Evolutionary conservation across 1,140 invertebrate genomes (phyloP).

Genomic region (Microvelia longipes): DNA sequence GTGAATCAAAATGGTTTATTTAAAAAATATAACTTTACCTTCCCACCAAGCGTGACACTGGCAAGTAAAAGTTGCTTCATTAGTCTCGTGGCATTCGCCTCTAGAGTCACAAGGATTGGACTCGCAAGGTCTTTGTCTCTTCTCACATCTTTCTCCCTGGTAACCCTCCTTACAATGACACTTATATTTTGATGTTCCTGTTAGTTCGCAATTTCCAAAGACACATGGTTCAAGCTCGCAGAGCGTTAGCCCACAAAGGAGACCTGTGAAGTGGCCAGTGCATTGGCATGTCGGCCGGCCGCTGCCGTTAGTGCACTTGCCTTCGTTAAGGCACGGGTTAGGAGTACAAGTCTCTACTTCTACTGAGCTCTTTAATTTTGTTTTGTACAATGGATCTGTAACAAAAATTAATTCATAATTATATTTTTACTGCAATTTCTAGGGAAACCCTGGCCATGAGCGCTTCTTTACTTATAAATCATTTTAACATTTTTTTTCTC

Average conservation of each 20-base stretch:
- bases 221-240: conserved; percentile 55
- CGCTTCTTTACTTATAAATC: too few relatives aligned
- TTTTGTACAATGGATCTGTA: conserved; percentile 41
- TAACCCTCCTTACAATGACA: conserved; percentile 48
- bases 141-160: conserved; percentile 44
- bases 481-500: too few relatives aligned
- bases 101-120: conserved; percentile 50
- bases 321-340: conserved; percentile 49
- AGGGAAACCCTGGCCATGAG: too few relatives aligned
- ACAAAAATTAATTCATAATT: conserved; percentile 15
- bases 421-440: too few relatives aligned
- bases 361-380: conserved; percentile 37
- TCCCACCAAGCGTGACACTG: conserved; percentile 56
- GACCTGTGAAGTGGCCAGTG: conserved; percentile 36
- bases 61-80: conserved; percentile 45
- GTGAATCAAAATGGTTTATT: too few relatives aligned
- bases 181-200: conserved; percentile 31
- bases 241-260: conserved; percentile 49
- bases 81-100: conserved; percentile 45
- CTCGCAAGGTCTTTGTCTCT: conserved; percentile 47
- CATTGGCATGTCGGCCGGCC: conserved; percentile 44
- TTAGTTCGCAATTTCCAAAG: conserved; percentile 48
- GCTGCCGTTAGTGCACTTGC: conserved; percentile 38
- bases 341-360: conserved; percentile 45
- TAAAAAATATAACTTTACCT: conserved; percentile 30